These are phyloP conservation scores for Antennarius maculatus DNA, from an alignment of 2,797 vertebrate species.

Conservation along the genomic window DNA sequence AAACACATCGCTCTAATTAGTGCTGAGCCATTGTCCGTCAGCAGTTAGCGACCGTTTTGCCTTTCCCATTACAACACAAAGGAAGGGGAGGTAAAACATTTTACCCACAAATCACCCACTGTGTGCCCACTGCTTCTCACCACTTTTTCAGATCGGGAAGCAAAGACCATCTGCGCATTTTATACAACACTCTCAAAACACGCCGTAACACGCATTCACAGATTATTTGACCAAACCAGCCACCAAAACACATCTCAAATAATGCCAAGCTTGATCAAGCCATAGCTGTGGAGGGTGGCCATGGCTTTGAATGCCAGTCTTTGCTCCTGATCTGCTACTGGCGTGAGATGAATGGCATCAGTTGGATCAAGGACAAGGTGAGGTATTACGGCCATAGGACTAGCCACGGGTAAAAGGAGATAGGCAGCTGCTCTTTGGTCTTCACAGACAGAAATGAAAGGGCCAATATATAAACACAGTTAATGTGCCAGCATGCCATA, in stretches of 20 bases:
- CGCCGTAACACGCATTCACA: conserved; percentile 66
- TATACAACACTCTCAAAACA: conserved; percentile 63
- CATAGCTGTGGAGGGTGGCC: conserved; percentile 40
- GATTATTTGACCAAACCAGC: conserved; percentile 71
- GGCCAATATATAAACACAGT: conserved; percentile 31
- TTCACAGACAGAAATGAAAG: conserved; percentile 8
- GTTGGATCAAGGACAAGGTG: conserved; percentile 51
- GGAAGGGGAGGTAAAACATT: conserved; percentile 76
- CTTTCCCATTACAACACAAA: conserved; percentile 72
- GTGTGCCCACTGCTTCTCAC: conserved; percentile 74
- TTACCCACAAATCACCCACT: conserved; percentile 79
- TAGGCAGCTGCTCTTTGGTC: conserved; percentile 53
- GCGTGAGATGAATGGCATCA: conserved; percentile 61
- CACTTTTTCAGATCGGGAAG: conserved; percentile 72
- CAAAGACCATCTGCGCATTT: conserved; percentile 82
- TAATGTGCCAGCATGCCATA: conserved; percentile 19
- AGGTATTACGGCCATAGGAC: conserved; percentile 32
- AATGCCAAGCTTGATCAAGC: conserved; percentile 49
- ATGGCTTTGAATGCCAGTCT: conserved; percentile 52
- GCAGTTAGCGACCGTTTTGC: conserved; percentile 74
- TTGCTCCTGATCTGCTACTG: conserved; percentile 47
- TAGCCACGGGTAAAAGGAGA: conserved; percentile 28
- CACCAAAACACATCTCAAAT: conserved; percentile 51
- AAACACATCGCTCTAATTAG: conserved; percentile 75
- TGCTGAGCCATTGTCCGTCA: conserved; percentile 57